These are phyloP conservation scores for Melanotaenia nigrans DNA, from an alignment of 2,797 vertebrate species.

Conservation along the genomic window DNA sequence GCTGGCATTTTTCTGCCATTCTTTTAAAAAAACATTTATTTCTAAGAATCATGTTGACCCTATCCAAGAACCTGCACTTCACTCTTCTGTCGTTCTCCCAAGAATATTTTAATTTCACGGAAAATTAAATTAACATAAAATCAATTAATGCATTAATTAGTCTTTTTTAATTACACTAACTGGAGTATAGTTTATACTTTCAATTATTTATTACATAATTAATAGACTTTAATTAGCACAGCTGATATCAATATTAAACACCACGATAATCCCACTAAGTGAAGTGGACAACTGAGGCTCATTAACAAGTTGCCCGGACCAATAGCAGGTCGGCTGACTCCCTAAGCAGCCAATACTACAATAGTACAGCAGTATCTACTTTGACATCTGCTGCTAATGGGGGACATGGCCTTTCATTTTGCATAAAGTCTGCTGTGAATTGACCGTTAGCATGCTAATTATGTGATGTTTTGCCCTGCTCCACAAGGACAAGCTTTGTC, in stretches of 20 bases:
- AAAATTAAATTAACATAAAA: conserved; percentile 85
- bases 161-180: conserved; percentile 83
- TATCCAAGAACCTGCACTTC: conserved; percentile 38
- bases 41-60: conserved; percentile 48
- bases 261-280: conserved; percentile 59
- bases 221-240: conserved; percentile 82
- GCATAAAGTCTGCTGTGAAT: conserved; percentile 32
- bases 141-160: conserved; percentile 87
- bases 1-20: background rate
- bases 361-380: conserved; percentile 34
- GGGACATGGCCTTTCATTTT: conserved; percentile 24
- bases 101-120: conserved; percentile 77
- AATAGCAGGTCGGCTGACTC: conserved; percentile 43
- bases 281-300: conserved; percentile 67
- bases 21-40: conserved; percentile 7
- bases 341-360: conserved; percentile 42
- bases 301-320: conserved; percentile 50
- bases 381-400: conserved; percentile 49
- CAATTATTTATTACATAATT: conserved; percentile 86
- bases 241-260: conserved; percentile 78
- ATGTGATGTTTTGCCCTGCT: conserved; percentile 33
- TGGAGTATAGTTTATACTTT: conserved; percentile 78
- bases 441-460: conserved; percentile 60
- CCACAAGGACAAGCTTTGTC: conserved; percentile 10
- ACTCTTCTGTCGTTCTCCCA: conserved; percentile 54